phyloP scores from a whole-genome alignment of 1,140 invertebrate species.

The Thalassaphorura encarpata region DNA sequence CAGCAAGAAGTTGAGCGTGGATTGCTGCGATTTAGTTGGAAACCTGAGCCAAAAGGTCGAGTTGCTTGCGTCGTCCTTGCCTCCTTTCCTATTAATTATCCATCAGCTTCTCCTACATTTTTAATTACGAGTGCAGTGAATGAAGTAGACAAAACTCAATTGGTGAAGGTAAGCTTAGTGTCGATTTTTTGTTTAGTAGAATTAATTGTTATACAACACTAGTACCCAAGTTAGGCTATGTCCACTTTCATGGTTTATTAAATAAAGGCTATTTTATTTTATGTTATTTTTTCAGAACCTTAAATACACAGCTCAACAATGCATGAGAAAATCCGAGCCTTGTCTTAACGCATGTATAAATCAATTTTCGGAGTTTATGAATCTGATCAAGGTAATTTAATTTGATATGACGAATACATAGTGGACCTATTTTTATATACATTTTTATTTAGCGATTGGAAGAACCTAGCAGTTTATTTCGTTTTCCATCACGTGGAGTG shows the following conservation, averaged over 20 bases:
- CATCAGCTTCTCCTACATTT: conserved; percentile 56
- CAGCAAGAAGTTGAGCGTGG: conserved; percentile 26
- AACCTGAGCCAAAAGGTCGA: conserved; percentile 21
- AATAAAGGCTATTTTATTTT: conserved; percentile 9
- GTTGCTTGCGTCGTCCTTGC: conserved; percentile 60
- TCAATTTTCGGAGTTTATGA: conserved; percentile 57
- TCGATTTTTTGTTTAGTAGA: not conserved
- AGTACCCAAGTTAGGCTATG: no score
- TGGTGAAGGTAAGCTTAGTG: conserved; percentile 49
- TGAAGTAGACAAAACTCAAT: conserved; percentile 29
- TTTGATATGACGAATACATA: no score
- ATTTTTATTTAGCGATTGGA: conserved; percentile 14
- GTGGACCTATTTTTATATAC: no score
- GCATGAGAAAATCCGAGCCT: conserved; percentile 62
- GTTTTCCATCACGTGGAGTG: conserved; percentile 25
- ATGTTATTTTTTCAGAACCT: conserved; percentile 42
- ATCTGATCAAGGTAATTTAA: conserved; percentile 35
- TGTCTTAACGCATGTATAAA: conserved; percentile 70
- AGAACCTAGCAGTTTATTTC: conserved; percentile 13
- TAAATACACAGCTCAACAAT: conserved; percentile 58
- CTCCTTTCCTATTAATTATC: conserved; percentile 66
- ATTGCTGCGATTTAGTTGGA: conserved; percentile 29
- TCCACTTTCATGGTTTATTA: not conserved
- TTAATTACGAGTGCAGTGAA: conserved; percentile 42
- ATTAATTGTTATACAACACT: no score